Evolutionary conservation across 2,797 vertebrate genomes (phyloP), one percentile per base, ranked within the genome.

Genomic region (Setipinna tenuifilis): DNA sequence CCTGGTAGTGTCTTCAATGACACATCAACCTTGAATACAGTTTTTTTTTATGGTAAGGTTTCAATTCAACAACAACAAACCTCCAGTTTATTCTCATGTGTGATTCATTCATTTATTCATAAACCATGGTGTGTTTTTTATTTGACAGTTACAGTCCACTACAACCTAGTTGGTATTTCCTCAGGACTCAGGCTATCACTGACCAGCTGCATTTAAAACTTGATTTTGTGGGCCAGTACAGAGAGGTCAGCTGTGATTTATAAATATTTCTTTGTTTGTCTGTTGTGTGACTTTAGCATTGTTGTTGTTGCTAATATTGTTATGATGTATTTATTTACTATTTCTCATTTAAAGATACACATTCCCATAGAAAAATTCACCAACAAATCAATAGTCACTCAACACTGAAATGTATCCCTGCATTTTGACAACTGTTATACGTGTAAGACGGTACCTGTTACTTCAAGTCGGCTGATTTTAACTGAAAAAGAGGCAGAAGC

Each of bases 1-100:
- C 71, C 35, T 44, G 17, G 35, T 78, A 78, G 35, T 44, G 71
- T 78, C 71, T 41, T 78, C 71, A 44, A 71, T 71, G 68, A 71
- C 68, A 71, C 28, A 16, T 71, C 19, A 35, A 78, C 71, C 71
- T 78, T 78, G 31, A 78, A 78, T 78, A 19, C 35, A 78, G 19
- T 78, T 78, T 17, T 78, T 78, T 28, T 44, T 61, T 41, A 17
- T 41, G 35, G 2, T 19, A 44, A 44, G 71, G 71, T 31, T 35
- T 78, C 35, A 44, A 21, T 44, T 78, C 17, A 78, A 44, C 71
- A 78, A 41, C 28, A 35, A 44, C 71, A 21, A 44, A 10, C 35
- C 17, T 31, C 0, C 9, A 35, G 9, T 65, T 65, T 65, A 23
- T 65, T 65, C 10, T 65, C 28, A 0, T 35, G 28, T 75, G 31